These are phyloP conservation scores for Caenorhabditis doughertyi DNA, from an alignment of 2,888 invertebrate genomes.

Conservation along the genomic window DNA sequence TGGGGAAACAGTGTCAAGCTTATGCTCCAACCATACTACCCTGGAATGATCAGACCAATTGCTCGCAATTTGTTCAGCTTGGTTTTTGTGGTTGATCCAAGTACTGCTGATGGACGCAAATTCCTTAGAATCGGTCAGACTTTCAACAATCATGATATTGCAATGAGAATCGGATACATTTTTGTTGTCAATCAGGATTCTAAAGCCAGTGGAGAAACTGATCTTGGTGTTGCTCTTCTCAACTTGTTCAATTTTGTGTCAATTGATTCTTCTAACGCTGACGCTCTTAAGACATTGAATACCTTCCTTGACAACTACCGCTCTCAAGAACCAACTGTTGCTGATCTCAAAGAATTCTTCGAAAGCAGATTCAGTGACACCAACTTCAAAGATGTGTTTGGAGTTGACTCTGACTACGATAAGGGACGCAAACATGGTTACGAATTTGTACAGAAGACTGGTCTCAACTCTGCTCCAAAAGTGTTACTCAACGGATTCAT, in stretches of 20 bases:
- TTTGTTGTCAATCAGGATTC: conserved; percentile 85
- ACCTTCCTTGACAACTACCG: conserved; percentile 84
- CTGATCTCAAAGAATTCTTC: conserved; percentile 88
- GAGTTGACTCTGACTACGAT: conserved; percentile 93
- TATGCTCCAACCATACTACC: conserved; percentile 95
- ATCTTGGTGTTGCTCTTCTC: conserved; percentile 90
- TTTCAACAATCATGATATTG: conserved; percentile 92
- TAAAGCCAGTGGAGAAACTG: conserved; percentile 85
- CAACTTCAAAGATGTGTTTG: conserved; percentile 88
- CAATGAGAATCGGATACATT: conserved; percentile 91
- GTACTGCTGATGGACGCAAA: conserved; percentile 87
- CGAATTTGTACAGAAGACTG: conserved; percentile 83
- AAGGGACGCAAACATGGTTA: conserved; percentile 86
- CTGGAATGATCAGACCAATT: conserved; percentile 92
- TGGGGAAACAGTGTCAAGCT: conserved; percentile 95
- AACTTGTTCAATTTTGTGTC: conserved; percentile 94
- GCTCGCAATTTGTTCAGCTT: conserved; percentile 86
- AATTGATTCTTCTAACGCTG: conserved; percentile 88
- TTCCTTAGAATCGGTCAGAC: conserved; percentile 93
- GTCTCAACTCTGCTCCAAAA: conserved; percentile 85
- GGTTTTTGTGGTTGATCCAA: conserved; percentile 92
- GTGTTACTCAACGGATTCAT: conserved; percentile 95
- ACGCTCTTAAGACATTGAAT: conserved; percentile 90
- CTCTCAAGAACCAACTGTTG: conserved; percentile 85
- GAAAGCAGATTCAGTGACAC: conserved; percentile 86